Base-by-base conservation (phyloP, 2,113 vertebrate genomes). In the Bolborhynchus lineola region DNA sequence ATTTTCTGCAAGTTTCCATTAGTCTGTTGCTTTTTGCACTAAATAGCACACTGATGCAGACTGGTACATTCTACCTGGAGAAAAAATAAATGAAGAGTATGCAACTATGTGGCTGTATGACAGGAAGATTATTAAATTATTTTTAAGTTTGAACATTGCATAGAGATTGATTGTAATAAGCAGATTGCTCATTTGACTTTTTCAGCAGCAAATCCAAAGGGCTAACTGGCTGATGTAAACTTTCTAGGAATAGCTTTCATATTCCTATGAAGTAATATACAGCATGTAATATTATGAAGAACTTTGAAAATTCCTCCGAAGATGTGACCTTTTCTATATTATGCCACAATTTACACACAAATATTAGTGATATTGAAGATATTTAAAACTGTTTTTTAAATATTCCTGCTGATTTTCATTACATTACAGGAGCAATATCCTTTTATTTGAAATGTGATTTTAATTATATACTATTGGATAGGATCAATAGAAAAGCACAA, bases 361-460 rank as follows among this genome's bases (percentile, higher is more conserved):
- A 78, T 69, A 47, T 93, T 80, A 88, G 65, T 47, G 57, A 53
- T 41, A 47, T 28, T 44, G 59, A 69, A 44, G 28, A 65, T 76
- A 67, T 57, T 89, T 63, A 39, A 72, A 78, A 57, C 3, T 16
- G 2, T 31, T 82, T 95, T 90, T 90, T 69, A 63, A 91, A 75
- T 47, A 86, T 71, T 91, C 14, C 42, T 86, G 60, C 14, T 78
- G 57, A 14, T 62, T 28, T 69, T 91, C 23, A 44, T 76, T 86
- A 70, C 20, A 68, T 91, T 79, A 60, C 9, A 87, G 23, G 19
- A 76, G 33, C 4, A 79, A 79, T 55, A 76, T 33, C 20, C 6
- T 80, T 90, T 88, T 86, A 94, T 64, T 47, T 82, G 42, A 92
- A 75, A 91, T 91, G 39, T 84, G 6, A 7, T 79, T 92, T 87